Conservation (phyloP, 2,797 vertebrate genomes). For the Mycteria americana region DNA sequence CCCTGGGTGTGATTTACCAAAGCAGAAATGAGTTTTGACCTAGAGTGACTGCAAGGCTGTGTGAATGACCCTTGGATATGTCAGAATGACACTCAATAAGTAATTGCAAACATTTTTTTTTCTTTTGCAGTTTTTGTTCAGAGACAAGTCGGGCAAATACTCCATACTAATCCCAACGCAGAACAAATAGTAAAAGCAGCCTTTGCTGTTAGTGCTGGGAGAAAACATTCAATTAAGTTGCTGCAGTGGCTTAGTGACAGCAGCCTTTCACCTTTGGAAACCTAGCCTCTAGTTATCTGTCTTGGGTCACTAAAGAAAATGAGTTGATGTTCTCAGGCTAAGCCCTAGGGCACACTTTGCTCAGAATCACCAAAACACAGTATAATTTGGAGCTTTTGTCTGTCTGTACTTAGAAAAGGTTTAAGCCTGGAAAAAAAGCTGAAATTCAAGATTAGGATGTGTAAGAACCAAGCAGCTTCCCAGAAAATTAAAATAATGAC, state of each 20-base stretch:
- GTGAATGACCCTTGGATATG: slow-evolving; percentile 37
- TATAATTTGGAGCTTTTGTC: slow-evolving; percentile 38
- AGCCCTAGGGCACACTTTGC: slow-evolving; percentile 45
- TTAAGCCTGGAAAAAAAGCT: not conserved
- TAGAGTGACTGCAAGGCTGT: not conserved
- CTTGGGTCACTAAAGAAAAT: slow-evolving; percentile 51
- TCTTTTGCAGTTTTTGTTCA: not conserved
- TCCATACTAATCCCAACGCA: slow-evolving; percentile 37
- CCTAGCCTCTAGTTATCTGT: slow-evolving; percentile 41
- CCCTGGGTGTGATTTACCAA: slow-evolving; percentile 24
- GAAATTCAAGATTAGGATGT: not conserved
- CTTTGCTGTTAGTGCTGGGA: slow-evolving; percentile 15
- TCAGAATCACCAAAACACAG: slow-evolving; percentile 7
- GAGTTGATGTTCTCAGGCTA: slow-evolving; percentile 43
- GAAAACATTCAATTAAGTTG: slow-evolving; percentile 67
- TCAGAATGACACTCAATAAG: slow-evolving; percentile 51
- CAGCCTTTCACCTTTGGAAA: slow-evolving; percentile 56
- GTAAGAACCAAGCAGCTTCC: not conserved
- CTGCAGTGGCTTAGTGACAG: slow-evolving; percentile 53
- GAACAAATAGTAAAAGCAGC: slow-evolving; percentile 48
- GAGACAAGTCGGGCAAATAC: slow-evolving; percentile 3
- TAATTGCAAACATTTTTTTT: slow-evolving; percentile 21
- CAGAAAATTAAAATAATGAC: slow-evolving; percentile 6
- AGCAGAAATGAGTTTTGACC: slow-evolving; percentile 63
- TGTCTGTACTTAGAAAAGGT: not conserved